Evolutionary conservation across 2,113 vertebrate species (phyloP), one percentile per base, ranked within the genome.

Genomic region (Percina caprodes): DNA sequence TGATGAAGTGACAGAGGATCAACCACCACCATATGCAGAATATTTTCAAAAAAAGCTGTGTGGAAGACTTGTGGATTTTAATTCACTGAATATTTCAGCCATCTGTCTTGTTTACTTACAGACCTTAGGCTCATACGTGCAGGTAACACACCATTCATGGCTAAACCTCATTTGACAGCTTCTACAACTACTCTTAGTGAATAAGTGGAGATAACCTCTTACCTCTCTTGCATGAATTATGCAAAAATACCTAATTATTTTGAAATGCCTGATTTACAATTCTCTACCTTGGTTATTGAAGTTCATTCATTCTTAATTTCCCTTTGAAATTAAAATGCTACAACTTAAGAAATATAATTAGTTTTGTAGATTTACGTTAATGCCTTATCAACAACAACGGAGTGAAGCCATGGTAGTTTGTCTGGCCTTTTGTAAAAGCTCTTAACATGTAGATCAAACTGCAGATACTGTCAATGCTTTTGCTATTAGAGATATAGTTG

Each of bases 21-120:
- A 80, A 75, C 58, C 12, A 39, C 58, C 12, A 39, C 61, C 68
- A 70, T 87, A 71, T 88, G 78, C 62, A 82, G 69, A 58, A 63
- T 76, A 45, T 46, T 67, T 60, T 24, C 52, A 66, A 70, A 42
- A 42, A 48, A 68, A 62, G 69, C 55, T n/a, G 42, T 73, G 71
- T n/a, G 48, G 82, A 82, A 62, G 67, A 56, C 63, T 51, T 70
- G 30, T 23, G 71, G 42, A 55, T 80, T 79, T 63, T 52, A 61
- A 35, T 59, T 85, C n/a, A 79, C 0, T 55, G 66, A 73, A 74
- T 78, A 61, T 72, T 79, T 66, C 63, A 78, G 78, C 45, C 74
- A 87, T 72, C 78, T 87, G 79, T 76, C 67, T 79, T 82, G 72
- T 67, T 89, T 83, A 42, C 21, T 89, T 83, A 42, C 23, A 85